Evolutionary conservation across 1,140 invertebrate genomes (phyloP).

Genomic region (Drosophila gunungcola): DNA sequence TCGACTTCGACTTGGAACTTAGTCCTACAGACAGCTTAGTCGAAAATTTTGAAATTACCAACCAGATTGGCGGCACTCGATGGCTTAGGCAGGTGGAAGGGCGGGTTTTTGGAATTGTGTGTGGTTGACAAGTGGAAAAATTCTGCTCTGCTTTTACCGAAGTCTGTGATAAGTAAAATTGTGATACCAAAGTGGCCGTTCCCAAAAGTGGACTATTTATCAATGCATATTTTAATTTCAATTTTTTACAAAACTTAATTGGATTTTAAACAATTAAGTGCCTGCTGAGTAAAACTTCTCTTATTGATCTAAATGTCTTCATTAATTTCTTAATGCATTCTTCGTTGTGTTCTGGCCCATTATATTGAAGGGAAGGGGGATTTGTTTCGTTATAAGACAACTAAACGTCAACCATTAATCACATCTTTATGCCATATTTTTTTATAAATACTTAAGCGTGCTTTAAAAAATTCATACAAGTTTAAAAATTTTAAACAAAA

Average conservation of each 20-base stretch:
- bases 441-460: conserved; percentile 41
- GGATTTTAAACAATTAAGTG: neutral
- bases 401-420: conserved; percentile 5
- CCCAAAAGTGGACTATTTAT: neutral
- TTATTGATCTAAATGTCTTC: neutral
- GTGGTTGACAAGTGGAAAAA: conserved; percentile 27
- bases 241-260: neutral
- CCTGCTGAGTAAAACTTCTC: neutral
- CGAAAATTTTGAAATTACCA: conserved; percentile 67
- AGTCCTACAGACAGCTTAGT: conserved; percentile 63
- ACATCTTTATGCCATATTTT: conserved; percentile 29
- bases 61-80: conserved; percentile 70
- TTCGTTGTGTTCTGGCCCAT: conserved; percentile 24
- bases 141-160: conserved; percentile 2
- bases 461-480: conserved; percentile 22
- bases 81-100: conserved; percentile 49
- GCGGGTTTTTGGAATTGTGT: conserved; percentile 21
- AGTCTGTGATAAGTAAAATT: conserved; percentile 28
- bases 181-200: conserved; percentile 8
- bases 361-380: neutral
- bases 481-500: conserved; percentile 32
- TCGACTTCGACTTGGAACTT: conserved; percentile 38
- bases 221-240: neutral
- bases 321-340: neutral
- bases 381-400: conserved; percentile 17